A percentile compares a stretch with the other conserved stretches of the same genome.
Evolutionary conservation across 2,113 vertebrate genomes (phyloP).

Genomic region (Apteryx mantelli): DNA sequence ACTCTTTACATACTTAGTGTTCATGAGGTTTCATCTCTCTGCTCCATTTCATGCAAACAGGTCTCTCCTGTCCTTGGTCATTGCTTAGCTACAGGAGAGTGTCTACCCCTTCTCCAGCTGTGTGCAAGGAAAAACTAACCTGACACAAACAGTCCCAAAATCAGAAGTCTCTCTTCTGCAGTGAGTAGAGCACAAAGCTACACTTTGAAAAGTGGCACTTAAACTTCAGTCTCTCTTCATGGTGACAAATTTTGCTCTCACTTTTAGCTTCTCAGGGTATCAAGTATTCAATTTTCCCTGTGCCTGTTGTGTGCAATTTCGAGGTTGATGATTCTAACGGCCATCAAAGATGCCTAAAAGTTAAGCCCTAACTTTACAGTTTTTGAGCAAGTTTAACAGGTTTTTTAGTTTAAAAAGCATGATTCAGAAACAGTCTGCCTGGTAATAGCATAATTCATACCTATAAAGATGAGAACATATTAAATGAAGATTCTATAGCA

Average conservation of each 20-base stretch:
- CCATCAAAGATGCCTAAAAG: background rate
- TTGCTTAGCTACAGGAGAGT: background rate
- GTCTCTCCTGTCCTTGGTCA: background rate
- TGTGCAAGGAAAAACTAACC: background rate
- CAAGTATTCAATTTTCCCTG: background rate
- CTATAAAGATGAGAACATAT: constrained; percentile 31
- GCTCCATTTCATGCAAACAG: background rate
- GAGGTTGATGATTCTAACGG: background rate
- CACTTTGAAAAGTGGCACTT: background rate
- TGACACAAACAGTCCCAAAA: background rate
- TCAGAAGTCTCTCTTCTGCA: background rate
- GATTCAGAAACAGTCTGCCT: constrained; percentile 45
- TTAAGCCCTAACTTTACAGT: background rate
- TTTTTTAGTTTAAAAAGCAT: constrained; percentile 45
- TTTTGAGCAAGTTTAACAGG: background rate
- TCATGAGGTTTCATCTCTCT: background rate
- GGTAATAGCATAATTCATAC: constrained; percentile 41
- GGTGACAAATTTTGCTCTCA: background rate
- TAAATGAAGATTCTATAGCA: constrained; percentile 23
- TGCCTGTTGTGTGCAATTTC: background rate
- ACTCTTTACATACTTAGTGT: background rate
- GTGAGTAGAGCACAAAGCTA: background rate
- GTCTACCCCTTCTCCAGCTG: background rate
- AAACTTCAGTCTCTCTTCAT: background rate
- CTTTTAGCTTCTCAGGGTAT: background rate